A percentile compares a stretch with the other conserved stretches of the same genome.
Evolutionary conservation across 2,113 vertebrate genomes (phyloP).

Genomic region (Neomonachus schauinslandi): DNA sequence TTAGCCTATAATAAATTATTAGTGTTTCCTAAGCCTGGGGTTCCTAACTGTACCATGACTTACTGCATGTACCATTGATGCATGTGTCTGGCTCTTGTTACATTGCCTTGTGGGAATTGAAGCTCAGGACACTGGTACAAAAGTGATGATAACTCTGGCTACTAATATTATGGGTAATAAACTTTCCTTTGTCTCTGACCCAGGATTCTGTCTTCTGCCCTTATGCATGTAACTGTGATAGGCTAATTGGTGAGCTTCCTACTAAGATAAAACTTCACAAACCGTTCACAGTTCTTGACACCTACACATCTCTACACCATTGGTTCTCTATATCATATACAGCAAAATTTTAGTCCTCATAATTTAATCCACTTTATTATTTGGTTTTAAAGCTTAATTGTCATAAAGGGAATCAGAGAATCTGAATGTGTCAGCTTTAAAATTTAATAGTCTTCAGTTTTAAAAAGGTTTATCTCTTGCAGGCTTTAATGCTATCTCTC

Average conservation of each 20-base stretch:
- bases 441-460: neutral
- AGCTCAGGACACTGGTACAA: neutral
- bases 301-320: neutral
- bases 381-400: neutral
- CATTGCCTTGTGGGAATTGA: neutral
- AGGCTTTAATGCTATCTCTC: neutral
- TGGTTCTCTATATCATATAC: neutral
- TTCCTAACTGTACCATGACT: neutral
- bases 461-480: neutral
- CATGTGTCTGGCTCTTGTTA: neutral
- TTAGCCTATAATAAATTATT: neutral
- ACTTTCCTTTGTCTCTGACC: neutral
- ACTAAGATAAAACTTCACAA: neutral
- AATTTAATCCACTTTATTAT: neutral
- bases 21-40: neutral
- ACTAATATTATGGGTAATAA: neutral
- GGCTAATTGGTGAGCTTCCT: neutral
- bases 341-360: neutral
- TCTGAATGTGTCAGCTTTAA: neutral
- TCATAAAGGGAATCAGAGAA: neutral
- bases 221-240: neutral
- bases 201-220: neutral
- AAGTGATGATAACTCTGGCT: neutral
- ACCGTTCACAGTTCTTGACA: too few relatives aligned
- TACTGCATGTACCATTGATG: neutral